phyloP scores from a whole-genome alignment of 2,113 vertebrate species.

The Dolichallabes microphthalmus region DNA sequence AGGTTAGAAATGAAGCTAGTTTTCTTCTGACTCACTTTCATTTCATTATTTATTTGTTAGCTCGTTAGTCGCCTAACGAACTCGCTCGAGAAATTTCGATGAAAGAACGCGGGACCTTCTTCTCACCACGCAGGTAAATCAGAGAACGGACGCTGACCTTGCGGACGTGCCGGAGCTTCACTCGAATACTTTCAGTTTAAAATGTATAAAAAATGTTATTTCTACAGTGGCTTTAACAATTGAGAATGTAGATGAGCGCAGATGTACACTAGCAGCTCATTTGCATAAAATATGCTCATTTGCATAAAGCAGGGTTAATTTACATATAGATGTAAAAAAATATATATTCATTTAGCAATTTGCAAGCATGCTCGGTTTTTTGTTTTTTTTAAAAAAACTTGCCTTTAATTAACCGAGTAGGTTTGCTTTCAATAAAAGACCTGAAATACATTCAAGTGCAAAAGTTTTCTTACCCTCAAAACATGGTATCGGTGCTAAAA shows the following conservation, averaged over 20 bases:
- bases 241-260: not conserved
- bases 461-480: not conserved
- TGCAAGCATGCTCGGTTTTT: not conserved
- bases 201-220: not conserved
- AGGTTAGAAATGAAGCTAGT: no score
- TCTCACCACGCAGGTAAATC: not conserved
- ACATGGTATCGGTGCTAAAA: no score
- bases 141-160: not conserved
- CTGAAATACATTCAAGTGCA: not conserved
- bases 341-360: not conserved
- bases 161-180: not conserved
- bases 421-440: not conserved
- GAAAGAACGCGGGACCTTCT: not conserved
- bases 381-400: not conserved
- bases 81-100: not conserved
- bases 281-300: conserved; percentile 5
- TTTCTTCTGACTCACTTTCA: no score
- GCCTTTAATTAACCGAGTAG: not conserved
- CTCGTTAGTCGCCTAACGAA: not conserved
- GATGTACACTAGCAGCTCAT: not conserved
- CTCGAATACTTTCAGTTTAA: not conserved
- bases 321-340: not conserved
- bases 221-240: not conserved
- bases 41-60: not conserved
- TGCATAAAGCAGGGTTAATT: not conserved